These are phyloP conservation scores for Chionoecetes opilio DNA, from an alignment of 1,140 invertebrate genomes.

Conservation along the genomic window DNA sequence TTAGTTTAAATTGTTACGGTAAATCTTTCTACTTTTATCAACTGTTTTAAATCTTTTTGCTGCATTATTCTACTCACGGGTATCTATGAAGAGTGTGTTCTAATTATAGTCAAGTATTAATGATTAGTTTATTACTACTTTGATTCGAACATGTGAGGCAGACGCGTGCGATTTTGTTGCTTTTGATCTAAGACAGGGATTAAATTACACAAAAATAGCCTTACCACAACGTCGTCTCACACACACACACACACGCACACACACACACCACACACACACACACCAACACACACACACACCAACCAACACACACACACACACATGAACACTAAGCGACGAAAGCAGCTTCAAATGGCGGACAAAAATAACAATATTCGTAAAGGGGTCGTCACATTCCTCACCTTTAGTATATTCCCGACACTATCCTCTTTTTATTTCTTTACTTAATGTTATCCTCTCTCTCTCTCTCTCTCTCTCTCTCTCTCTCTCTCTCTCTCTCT, in stretches of 20 bases:
- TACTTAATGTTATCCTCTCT: background rate
- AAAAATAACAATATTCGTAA: constrained; percentile 23
- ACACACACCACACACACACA: background rate
- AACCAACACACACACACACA: constrained; percentile 11
- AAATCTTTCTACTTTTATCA: background rate
- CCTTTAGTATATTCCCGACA: background rate
- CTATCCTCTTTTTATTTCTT: background rate
- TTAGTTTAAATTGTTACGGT: background rate
- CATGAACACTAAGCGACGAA: background rate
- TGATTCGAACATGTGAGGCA: too few species aligned
- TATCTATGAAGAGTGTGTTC: too few species aligned
- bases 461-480: constrained; percentile 23
- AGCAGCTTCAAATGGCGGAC: background rate
- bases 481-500: constrained; percentile 28
- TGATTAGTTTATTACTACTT: too few species aligned
- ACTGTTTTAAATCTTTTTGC: background rate
- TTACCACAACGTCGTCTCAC: too few species aligned
- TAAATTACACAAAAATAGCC: too few species aligned
- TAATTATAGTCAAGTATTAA: background rate
- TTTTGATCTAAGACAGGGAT: too few species aligned
- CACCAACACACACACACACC: constrained; percentile 4
- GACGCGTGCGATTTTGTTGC: too few species aligned
- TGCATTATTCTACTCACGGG: background rate
- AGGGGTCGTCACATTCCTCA: background rate
- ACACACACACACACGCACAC: background rate